Conservation (phyloP, 2,113 vertebrate species). For the Platycercus adscitus region DNA sequence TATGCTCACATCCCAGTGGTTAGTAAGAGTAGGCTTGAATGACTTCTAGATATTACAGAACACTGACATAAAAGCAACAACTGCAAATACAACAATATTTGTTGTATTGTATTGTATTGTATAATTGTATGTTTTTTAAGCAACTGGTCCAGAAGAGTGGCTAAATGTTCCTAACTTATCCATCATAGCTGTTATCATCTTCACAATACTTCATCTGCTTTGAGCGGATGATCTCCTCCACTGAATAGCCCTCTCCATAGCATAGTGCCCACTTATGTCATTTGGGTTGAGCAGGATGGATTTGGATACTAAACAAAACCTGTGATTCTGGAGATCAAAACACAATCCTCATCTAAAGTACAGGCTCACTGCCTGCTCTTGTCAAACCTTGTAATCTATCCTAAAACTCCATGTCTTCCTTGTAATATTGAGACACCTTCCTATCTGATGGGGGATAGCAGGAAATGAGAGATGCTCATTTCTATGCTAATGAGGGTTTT, state of each 20-base stretch:
- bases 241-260: accelerated
- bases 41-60: background rate
- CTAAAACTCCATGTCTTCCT: background rate
- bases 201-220: background rate
- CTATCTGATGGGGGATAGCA: background rate
- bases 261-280: accelerated
- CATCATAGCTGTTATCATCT: background rate
- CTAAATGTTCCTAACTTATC: background rate
- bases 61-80: background rate
- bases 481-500: conserved; percentile 33
- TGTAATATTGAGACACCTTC: conserved; percentile 20
- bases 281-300: background rate
- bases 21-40: background rate
- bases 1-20: background rate
- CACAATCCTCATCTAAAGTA: background rate
- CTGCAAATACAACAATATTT: background rate
- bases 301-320: background rate
- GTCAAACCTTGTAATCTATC: conserved; percentile 18
- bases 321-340: background rate
- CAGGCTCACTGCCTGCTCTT: background rate
- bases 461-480: conserved; percentile 18
- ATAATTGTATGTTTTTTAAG: background rate
- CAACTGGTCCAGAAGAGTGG: background rate
- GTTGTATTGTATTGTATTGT: background rate
- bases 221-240: background rate